These are phyloP conservation scores for Conus ventricosus DNA, from an alignment of 1,140 invertebrate genomes.

Conservation along the genomic window DNA sequence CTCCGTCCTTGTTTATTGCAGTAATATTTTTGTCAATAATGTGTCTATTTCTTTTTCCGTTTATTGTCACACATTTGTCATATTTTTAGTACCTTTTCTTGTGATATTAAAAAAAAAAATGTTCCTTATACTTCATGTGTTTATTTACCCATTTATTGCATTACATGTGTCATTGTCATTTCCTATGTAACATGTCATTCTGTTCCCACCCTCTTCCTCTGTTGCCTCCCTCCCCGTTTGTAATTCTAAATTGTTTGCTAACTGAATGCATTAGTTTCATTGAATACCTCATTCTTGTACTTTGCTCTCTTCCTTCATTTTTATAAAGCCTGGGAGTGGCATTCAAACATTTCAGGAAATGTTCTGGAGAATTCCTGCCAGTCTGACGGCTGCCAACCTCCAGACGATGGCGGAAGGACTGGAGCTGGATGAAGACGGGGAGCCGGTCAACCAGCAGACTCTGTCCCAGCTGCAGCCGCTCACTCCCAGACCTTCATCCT, in stretches of 20 bases:
- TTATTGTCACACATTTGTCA: too few relatives aligned
- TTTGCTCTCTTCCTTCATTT: too few relatives aligned
- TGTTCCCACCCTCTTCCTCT: too few relatives aligned
- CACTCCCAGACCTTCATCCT: background rate
- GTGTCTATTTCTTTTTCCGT: background rate
- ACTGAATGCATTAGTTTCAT: too few relatives aligned
- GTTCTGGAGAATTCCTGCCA: conserved; percentile 70
- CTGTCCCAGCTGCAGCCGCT: conserved; percentile 22
- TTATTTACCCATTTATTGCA: too few relatives aligned
- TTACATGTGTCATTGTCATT: too few relatives aligned
- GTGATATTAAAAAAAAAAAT: background rate
- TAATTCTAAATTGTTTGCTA: too few relatives aligned
- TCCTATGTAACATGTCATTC: too few relatives aligned
- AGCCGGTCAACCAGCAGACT: conserved; percentile 49
- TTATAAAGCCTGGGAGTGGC: too few relatives aligned
- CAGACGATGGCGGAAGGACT: conserved; percentile 54
- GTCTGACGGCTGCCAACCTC: conserved; percentile 51
- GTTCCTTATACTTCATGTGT: background rate
- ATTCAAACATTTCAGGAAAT: conserved; percentile 55
- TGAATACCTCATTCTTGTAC: too few relatives aligned
- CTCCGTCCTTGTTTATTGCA: background rate
- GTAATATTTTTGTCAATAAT: background rate
- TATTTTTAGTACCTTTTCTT: background rate
- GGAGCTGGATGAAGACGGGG: conserved; percentile 53
- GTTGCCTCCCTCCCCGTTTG: too few relatives aligned